A percentile compares a stretch with the other conserved stretches of the same genome.
phyloP scores from a whole-genome alignment of 1,140 invertebrate genomes.

The Zaprionus gabonicus region DNA sequence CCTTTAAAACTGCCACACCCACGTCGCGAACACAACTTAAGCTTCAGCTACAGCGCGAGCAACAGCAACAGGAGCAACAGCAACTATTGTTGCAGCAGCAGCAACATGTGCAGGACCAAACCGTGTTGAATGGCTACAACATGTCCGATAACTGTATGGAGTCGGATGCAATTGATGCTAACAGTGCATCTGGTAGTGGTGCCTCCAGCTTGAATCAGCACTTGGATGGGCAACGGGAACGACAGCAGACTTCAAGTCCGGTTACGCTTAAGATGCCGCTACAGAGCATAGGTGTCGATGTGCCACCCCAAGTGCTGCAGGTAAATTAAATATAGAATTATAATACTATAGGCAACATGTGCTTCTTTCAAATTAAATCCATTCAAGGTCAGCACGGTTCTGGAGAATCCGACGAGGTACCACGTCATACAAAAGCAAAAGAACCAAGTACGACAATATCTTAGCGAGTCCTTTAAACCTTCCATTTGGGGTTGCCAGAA shows the following conservation, averaged over 20 bases:
- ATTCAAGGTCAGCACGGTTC: slow-evolving; percentile 90
- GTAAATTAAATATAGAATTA: slow-evolving; percentile 80
- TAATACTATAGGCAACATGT: neutral
- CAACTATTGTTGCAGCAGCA: slow-evolving; percentile 73
- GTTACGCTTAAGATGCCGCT: slow-evolving; percentile 86
- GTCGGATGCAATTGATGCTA: slow-evolving; percentile 42
- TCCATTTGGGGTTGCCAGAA: slow-evolving; percentile 66
- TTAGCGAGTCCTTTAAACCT: slow-evolving; percentile 90
- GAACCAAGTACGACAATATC: slow-evolving; percentile 93
- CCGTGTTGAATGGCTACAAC: slow-evolving; percentile 50
- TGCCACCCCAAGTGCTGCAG: slow-evolving; percentile 92
- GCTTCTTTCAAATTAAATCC: neutral
- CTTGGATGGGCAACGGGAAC: slow-evolving; percentile 47
- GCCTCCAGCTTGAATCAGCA: slow-evolving; percentile 60
- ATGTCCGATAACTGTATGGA: slow-evolving; percentile 30
- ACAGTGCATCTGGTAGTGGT: slow-evolving; percentile 48
- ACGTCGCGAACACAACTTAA: slow-evolving; percentile 93
- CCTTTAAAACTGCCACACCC: slow-evolving; percentile 91
- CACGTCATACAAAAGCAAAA: slow-evolving; percentile 96
- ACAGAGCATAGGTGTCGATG: slow-evolving; percentile 88
- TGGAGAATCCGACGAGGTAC: slow-evolving; percentile 96
- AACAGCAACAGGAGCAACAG: slow-evolving; percentile 86
- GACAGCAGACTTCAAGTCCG: slow-evolving; percentile 70
- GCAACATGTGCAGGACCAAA: slow-evolving; percentile 43
- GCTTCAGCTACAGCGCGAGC: slow-evolving; percentile 93